A percentile compares a stretch with the other conserved stretches of the same genome.
Conservation (phyloP, 2,113 vertebrate species). For the Ursus arctos region DNA sequence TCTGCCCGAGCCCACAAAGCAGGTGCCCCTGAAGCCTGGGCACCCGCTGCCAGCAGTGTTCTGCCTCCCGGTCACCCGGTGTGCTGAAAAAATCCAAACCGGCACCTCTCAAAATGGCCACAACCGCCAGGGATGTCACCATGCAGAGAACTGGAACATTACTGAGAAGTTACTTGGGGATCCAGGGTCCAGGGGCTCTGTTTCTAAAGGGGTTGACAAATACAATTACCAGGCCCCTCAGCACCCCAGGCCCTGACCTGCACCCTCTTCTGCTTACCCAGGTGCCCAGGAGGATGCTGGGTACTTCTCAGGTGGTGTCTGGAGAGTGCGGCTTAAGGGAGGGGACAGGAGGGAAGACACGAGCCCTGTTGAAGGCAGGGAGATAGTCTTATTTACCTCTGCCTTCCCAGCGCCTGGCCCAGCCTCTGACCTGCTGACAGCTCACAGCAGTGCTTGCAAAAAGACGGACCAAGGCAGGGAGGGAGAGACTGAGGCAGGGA, state of each 20-base stretch:
- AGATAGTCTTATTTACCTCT: accelerated
- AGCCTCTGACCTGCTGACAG: background rate
- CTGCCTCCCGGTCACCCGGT: background rate
- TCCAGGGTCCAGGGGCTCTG: background rate
- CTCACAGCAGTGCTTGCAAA: background rate
- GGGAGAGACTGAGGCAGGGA: too few relatives aligned
- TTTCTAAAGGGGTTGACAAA: background rate
- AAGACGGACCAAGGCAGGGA: accelerated
- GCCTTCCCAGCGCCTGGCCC: background rate
- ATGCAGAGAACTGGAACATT: background rate
- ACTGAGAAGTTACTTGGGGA: background rate
- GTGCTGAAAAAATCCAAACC: background rate
- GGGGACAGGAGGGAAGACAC: background rate
- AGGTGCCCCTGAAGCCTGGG: background rate
- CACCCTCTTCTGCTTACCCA: background rate
- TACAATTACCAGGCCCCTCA: background rate
- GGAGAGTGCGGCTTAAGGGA: too few relatives aligned
- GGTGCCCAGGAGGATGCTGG: background rate
- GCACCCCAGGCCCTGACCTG: background rate
- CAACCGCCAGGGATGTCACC: background rate
- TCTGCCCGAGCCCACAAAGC: background rate
- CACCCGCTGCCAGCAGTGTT: background rate
- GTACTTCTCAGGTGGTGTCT: background rate
- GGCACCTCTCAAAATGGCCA: background rate
- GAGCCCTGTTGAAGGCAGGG: too few relatives aligned